phyloP scores from a whole-genome alignment of 2,888 invertebrate species.

The Rhogogaster chlorosoma region DNA sequence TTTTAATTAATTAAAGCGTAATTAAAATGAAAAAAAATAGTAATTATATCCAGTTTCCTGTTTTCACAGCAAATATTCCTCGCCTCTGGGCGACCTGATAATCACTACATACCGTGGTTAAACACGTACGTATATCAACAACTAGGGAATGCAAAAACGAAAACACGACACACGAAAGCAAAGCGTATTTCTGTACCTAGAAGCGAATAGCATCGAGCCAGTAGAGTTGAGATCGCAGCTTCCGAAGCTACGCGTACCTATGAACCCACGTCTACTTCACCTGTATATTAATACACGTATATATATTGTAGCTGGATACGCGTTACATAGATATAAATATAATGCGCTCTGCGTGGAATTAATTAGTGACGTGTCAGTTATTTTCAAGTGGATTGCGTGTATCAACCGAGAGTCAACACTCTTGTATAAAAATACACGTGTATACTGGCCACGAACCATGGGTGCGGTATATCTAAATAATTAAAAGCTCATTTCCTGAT shows the following conservation, averaged over 20 bases:
- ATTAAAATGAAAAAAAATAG: constrained; percentile 30
- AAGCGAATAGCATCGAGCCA: not conserved
- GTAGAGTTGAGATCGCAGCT: constrained; percentile 16
- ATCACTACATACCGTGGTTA: not conserved
- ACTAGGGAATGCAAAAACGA: not conserved
- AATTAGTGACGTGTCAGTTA: constrained; percentile 73
- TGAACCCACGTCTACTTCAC: constrained; percentile 4
- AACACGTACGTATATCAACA: not conserved
- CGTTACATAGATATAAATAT: constrained; percentile 41
- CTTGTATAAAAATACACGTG: not conserved
- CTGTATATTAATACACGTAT: not conserved
- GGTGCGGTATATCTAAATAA: constrained; percentile 11
- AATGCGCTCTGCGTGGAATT: constrained; percentile 61
- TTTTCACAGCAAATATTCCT: constrained; percentile 12
- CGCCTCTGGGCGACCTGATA: not conserved
- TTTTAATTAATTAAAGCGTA: constrained; percentile 45
- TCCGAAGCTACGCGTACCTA: constrained; percentile 21
- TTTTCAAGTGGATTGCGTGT: constrained; percentile 63
- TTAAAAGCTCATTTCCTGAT: constrained; percentile 48
- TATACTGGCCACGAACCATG: not conserved
- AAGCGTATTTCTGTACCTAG: not conserved
- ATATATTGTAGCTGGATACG: not conserved
- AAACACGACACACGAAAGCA: not conserved
- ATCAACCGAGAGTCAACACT: constrained; percentile 28
- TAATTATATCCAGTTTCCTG: constrained; percentile 24